Percentiles rank a stretch among this genome's conserved stretches.
These are phyloP conservation scores for Sus scrofa DNA, from an alignment of 2,113 vertebrate genomes.

Conservation along the genomic window DNA sequence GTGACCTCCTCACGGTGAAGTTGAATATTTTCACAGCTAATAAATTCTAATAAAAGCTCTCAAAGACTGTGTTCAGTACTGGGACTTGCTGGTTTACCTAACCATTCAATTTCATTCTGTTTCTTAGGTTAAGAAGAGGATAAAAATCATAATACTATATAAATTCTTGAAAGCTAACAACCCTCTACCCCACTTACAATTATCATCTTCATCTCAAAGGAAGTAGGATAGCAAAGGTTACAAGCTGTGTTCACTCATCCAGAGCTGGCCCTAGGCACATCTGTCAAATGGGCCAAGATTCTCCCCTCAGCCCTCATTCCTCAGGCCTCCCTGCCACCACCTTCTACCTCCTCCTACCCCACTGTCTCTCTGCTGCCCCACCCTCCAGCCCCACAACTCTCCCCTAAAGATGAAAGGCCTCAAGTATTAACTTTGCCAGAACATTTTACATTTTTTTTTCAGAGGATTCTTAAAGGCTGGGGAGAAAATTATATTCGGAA, in stretches of 20 bases:
- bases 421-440: neutral
- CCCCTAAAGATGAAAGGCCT: neutral
- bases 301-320: neutral
- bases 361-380: neutral
- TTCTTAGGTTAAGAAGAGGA: slow-evolving; percentile 46
- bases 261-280: neutral
- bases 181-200: neutral
- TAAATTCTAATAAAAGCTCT: slow-evolving; percentile 16
- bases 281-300: neutral
- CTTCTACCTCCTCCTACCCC: neutral
- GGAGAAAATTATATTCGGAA: slow-evolving; percentile 39
- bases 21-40: slow-evolving; percentile 48
- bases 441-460: neutral
- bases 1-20: neutral
- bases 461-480: neutral
- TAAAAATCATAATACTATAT: slow-evolving; percentile 36
- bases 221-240: slow-evolving; percentile 33
- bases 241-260: slow-evolving; percentile 6
- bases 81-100: slow-evolving; percentile 33
- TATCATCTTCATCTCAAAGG: slow-evolving; percentile 54
- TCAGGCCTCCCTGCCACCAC: neutral
- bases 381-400: neutral
- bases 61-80: neutral
- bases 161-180: slow-evolving; percentile 61
- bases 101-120: slow-evolving; percentile 34